Evolutionary conservation across 2,113 vertebrate species (phyloP).

Genomic region (Ictalurus punctatus): DNA sequence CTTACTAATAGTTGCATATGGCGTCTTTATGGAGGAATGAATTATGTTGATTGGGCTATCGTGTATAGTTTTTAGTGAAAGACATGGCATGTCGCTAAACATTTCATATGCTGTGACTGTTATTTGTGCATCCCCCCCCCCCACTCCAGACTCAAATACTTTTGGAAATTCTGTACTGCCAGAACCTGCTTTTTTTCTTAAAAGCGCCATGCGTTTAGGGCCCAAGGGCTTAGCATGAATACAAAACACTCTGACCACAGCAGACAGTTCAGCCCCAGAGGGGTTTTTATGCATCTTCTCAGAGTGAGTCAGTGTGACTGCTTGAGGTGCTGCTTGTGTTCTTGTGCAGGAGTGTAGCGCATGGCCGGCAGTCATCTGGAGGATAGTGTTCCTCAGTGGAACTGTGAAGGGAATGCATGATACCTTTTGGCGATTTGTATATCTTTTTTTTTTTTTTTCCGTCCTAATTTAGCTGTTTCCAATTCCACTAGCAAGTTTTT

Average conservation of each 20-base stretch:
- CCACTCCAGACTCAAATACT: neutral
- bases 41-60: neutral
- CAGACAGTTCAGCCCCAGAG: constrained; percentile 16
- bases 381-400: neutral
- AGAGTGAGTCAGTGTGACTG: constrained; percentile 19
- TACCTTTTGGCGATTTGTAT: neutral
- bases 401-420: neutral
- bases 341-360: neutral
- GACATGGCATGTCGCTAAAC: neutral
- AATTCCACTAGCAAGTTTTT: neutral
- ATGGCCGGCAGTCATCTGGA: neutral
- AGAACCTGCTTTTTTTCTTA: neutral
- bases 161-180: neutral
- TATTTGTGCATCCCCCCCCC: neutral
- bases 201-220: neutral
- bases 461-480: neutral
- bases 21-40: neutral
- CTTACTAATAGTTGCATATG: neutral
- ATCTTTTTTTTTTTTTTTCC: neutral
- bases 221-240: constrained; percentile 20
- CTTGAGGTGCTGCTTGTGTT: constrained; percentile 11
- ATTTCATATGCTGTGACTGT: neutral
- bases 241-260: constrained; percentile 35
- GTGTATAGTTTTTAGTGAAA: neutral
- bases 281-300: constrained; percentile 9